A percentile compares a stretch with the other conserved stretches of the same genome.
phyloP scores from a whole-genome alignment of 2,113 vertebrate genomes.

The Crocuta crocuta region DNA sequence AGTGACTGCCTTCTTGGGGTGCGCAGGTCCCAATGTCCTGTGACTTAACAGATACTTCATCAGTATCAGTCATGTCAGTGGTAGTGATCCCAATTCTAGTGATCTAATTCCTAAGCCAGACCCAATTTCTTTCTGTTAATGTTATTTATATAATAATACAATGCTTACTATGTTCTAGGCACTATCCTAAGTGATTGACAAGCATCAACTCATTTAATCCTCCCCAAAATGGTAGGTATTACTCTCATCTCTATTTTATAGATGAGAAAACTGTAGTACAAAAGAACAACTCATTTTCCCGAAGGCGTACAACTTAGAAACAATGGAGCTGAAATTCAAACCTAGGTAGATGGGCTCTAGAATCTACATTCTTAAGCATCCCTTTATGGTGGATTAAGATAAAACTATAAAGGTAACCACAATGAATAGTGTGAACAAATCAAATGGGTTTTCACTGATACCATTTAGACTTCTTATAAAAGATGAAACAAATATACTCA shows the following conservation, averaged over 20 bases:
- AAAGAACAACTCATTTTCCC: background rate
- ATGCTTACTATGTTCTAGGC: background rate
- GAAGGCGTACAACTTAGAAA: background rate
- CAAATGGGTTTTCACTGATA: background rate
- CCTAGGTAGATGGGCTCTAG: background rate
- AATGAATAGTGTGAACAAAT: background rate
- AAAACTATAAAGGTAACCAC: background rate
- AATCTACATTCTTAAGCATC: background rate
- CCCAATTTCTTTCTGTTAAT: background rate
- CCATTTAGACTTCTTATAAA: background rate
- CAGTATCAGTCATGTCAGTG: background rate
- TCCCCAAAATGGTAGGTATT: too few relatives aligned
- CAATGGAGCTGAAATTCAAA: background rate
- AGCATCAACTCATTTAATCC: background rate
- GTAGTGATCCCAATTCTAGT: background rate
- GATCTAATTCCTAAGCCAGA: background rate
- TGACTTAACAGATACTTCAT: background rate
- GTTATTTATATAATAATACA: background rate
- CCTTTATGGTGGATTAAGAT: background rate
- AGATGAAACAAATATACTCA: background rate
- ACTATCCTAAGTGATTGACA: background rate
- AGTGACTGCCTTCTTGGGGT: background rate
- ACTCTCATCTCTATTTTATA: background rate
- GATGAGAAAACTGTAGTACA: background rate
- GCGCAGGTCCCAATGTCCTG: background rate